These are phyloP conservation scores for Gobiocypris rarus DNA, from an alignment of 2,113 vertebrate genomes.

Conservation along the genomic window DNA sequence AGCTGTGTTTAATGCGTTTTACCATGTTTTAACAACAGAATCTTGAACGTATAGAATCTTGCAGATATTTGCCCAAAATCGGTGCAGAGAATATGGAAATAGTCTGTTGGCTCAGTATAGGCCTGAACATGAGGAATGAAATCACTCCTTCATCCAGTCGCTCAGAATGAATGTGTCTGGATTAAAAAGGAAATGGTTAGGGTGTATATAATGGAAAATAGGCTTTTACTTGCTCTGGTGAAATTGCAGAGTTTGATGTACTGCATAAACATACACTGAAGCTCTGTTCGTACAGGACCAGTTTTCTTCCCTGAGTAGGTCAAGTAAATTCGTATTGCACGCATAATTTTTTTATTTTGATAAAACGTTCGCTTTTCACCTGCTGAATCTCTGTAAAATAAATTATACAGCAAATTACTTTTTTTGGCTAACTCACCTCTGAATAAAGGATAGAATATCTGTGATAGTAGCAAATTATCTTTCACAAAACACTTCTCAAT, in stretches of 20 bases:
- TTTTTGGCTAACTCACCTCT: too few relatives aligned
- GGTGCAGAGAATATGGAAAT: not conserved
- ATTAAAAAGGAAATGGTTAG: slow-evolving; percentile 32
- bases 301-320: not conserved
- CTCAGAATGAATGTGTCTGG: slow-evolving; percentile 15
- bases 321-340: not conserved
- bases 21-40: not conserved
- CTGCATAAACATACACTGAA: not conserved
- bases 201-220: slow-evolving; percentile 1
- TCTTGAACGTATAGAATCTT: not conserved
- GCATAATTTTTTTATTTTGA: not conserved
- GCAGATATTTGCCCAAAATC: not conserved
- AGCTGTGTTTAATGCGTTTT: not conserved
- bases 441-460: too few relatives aligned
- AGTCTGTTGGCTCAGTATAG: not conserved
- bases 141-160: slow-evolving; percentile 15
- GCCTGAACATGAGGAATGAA: not conserved
- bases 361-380: not conserved
- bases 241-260: not conserved
- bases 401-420: not conserved
- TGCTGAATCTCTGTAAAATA: not conserved
- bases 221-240: not conserved
- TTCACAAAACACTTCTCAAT: not conserved
- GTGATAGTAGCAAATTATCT: not conserved
- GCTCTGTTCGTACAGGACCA: not conserved